phyloP scores from a whole-genome alignment of 2,113 vertebrate genomes.

The Boulengeromyrus knoepffleri region DNA sequence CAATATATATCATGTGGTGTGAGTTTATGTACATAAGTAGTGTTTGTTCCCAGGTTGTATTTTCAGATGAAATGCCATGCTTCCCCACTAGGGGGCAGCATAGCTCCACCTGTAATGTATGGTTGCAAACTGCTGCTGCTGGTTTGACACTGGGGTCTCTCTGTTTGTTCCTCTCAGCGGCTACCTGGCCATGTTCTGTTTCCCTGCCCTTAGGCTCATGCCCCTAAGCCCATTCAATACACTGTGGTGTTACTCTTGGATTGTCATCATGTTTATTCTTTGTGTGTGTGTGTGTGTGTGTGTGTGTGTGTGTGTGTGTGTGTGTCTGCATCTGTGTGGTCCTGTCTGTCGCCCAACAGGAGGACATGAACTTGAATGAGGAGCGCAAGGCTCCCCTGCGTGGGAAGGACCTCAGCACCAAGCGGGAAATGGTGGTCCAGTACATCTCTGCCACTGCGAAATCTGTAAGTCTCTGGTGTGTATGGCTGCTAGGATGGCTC shows the following conservation, averaged over 20 bases:
- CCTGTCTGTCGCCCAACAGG: constrained; percentile 56
- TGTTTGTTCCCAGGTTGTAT: not conserved
- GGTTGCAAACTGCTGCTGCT: not conserved
- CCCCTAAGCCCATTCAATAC: not conserved
- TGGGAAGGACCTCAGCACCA: constrained; percentile 85
- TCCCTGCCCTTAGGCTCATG: not conserved
- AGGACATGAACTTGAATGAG: constrained; percentile 98
- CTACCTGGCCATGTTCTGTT: not conserved
- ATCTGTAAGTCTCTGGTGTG: constrained; percentile 72
- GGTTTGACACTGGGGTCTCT: not conserved
- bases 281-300: not conserved
- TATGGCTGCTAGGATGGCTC: not conserved
- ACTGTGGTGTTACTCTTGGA: not conserved
- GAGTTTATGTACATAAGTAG: not conserved
- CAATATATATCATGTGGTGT: not conserved
- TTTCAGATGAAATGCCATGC: not conserved
- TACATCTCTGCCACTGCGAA: constrained; percentile 96
- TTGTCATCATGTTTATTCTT: not conserved
- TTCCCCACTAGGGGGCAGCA: constrained; percentile 60
- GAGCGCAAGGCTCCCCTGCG: constrained; percentile 88
- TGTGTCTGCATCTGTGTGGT: not conserved
- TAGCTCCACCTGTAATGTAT: constrained; percentile 37
- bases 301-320: not conserved
- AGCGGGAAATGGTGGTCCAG: constrained; percentile 95
- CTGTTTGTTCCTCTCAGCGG: not conserved